Evolutionary conservation across 2,888 invertebrate species (phyloP).

Genomic region (Nomada hirtipes): DNA sequence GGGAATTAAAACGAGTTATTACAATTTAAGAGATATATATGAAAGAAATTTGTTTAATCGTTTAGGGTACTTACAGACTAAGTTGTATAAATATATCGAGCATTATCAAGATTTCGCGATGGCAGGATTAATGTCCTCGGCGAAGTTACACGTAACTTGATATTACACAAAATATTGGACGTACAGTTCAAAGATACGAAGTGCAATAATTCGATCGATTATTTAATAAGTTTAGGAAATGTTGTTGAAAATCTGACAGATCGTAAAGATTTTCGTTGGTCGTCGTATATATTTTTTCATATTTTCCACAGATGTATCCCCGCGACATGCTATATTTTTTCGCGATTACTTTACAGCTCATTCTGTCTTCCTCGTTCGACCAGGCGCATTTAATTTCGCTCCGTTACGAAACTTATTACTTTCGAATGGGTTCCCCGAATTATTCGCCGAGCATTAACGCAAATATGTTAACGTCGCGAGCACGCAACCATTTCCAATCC

Average conservation of each 20-base stretch:
- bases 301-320: neutral
- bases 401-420: neutral
- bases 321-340: neutral
- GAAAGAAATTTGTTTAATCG: neutral
- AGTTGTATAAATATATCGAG: neutral
- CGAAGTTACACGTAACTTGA: too few species aligned
- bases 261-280: neutral
- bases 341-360: too few species aligned
- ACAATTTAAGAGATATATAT: slow-evolving; percentile 9
- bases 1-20: neutral
- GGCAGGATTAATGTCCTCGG: too few species aligned
- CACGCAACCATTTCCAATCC: neutral
- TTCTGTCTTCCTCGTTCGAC: neutral
- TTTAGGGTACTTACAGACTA: slow-evolving; percentile 1
- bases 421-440: neutral
- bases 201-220: slow-evolving; percentile 22
- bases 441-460: neutral
- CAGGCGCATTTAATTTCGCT: neutral
- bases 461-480: neutral
- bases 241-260: slow-evolving; percentile 3
- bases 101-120: neutral
- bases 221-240: neutral
- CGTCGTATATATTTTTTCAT: neutral
- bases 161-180: too few species aligned
- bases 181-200: neutral